Base-by-base conservation (phyloP, 2,113 vertebrate species). In the Gobio gobio region DNA sequence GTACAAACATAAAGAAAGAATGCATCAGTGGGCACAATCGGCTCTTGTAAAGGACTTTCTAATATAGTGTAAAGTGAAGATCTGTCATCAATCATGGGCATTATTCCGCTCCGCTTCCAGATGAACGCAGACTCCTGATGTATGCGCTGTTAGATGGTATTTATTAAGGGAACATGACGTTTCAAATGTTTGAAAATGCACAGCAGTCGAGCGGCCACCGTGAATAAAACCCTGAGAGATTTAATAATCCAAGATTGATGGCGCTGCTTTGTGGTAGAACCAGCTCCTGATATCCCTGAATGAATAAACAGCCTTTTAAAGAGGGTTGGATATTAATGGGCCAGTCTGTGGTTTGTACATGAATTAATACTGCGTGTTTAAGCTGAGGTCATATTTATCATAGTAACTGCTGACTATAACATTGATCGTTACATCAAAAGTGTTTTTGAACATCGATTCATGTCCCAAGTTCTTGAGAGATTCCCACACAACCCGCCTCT, bases 201-300 rank as follows among this genome's bases (percentile, higher is more conserved):
- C 47, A 4, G 24, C 10, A 64, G n/a, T n/a, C 14, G 12, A 56
- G 26, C 73, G 3, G 47, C 45, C 18, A 9, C 36, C 84, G 64
- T 61, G 45, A 78, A 87, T 84, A 82, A 75, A 86, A 79, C 36
- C 43, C 66, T 36, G 85, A 72, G 61, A 87, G 87, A 51, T 86
- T 90, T 83, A 85, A 79, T 59, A 82, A 84, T 85, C 83, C 78
- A 7, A 84, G 86, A 88, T 87, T 90, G 86, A 89, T 89, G 85
- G 85, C 81, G 88, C 87, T 74, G 43, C 10, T 47, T 49, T 29
- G 13, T 75, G 47, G 47, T 8, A 49, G 73, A 75, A 51, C 54
- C 10, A 16, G 43, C 18, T 29, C 14, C 73, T 76, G 73, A 51
- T 54, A 51, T 33, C 45, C 24, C 5, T 89, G 90, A 87, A 89